Evolutionary conservation across 2,888 invertebrate genomes (phyloP).

Genomic region (Pherbina coryleti): DNA sequence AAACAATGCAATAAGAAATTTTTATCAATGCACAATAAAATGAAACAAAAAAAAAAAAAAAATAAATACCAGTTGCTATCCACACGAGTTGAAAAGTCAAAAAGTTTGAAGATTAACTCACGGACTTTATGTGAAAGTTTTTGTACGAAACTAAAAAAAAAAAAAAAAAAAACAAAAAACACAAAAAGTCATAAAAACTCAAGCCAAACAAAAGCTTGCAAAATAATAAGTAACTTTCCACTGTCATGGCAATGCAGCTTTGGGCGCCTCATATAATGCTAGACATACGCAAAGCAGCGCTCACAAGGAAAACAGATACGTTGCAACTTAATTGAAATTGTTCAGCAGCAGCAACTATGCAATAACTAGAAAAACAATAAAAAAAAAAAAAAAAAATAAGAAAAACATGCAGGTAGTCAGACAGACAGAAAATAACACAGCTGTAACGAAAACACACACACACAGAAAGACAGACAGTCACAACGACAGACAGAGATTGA

Average conservation of each 20-base stretch:
- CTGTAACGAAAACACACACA: background rate
- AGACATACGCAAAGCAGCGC: background rate
- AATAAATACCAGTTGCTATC: no score
- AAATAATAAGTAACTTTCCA: background rate
- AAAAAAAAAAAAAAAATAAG: background rate
- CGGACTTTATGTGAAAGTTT: no score
- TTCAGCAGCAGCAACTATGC: background rate
- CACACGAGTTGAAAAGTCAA: no score
- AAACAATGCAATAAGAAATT: no score
- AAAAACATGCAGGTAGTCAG: background rate
- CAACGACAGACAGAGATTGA: constrained; percentile 3
- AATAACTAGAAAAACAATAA: background rate
- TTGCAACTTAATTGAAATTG: background rate
- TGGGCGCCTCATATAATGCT: background rate
- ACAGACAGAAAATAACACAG: background rate
- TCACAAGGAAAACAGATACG: background rate
- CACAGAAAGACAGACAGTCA: background rate
- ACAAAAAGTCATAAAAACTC: no score
- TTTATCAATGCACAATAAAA: no score
- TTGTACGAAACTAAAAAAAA: no score
- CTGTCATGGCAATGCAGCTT: background rate
- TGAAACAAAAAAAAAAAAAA: no score
- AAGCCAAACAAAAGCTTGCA: no score
- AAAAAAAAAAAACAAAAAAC: no score
- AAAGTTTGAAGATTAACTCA: no score